Conservation (phyloP, 2,888 invertebrate species). For the Machimus rusticus region DNA sequence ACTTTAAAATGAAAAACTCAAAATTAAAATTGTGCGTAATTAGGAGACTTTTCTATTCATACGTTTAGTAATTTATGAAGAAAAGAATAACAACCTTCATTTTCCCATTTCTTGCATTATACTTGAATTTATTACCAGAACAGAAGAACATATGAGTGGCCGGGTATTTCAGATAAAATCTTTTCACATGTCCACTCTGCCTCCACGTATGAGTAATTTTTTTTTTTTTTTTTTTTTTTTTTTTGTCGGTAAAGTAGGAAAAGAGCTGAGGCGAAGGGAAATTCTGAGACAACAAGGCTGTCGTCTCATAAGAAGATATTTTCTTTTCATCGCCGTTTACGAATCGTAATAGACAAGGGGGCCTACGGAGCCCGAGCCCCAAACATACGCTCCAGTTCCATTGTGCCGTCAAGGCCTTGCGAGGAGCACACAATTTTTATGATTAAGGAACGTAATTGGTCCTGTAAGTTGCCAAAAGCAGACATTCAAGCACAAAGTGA, state of each 20-base stretch:
- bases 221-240: background rate
- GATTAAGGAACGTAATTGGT: constrained; percentile 40
- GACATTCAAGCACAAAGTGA: constrained; percentile 25
- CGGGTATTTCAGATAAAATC: background rate
- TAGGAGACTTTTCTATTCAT: background rate
- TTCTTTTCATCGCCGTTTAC: constrained; percentile 25
- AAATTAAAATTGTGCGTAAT: background rate
- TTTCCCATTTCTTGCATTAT: background rate
- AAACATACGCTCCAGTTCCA: background rate
- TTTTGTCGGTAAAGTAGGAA: background rate
- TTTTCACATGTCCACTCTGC: background rate
- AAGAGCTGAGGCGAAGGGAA: background rate
- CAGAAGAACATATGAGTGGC: background rate
- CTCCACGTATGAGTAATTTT: background rate
- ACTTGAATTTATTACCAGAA: background rate
- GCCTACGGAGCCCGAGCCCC: background rate
- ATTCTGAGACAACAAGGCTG: background rate
- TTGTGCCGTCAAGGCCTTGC: background rate
- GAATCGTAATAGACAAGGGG: constrained; percentile 4
- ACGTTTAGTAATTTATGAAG: background rate
- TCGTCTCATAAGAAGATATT: constrained; percentile 6
- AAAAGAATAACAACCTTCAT: background rate
- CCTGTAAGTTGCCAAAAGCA: constrained; percentile 39
- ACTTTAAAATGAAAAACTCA: too few relatives aligned
- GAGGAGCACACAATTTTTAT: constrained; percentile 18